Percentiles rank a stretch among this genome's conserved stretches.
Conservation (phyloP, 2,113 vertebrate genomes). For the Prunella fulvescens region DNA sequence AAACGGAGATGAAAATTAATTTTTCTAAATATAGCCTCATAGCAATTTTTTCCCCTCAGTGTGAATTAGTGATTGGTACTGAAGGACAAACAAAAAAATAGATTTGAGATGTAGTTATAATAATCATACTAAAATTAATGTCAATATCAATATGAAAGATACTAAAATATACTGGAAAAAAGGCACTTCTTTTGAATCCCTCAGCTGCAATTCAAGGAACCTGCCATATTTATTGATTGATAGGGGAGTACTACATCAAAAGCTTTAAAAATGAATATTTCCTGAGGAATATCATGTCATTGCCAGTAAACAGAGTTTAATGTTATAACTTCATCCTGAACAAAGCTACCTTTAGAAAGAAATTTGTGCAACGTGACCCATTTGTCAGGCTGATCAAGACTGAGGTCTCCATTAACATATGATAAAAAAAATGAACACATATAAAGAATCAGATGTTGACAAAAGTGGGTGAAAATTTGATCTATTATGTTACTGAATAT, state of each 20-base stretch:
- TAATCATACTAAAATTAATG: neutral
- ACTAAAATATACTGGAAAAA: neutral
- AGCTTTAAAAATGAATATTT: neutral
- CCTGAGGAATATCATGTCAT: neutral
- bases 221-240: neutral
- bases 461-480: neutral
- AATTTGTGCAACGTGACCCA: neutral
- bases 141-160: neutral
- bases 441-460: neutral
- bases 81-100: neutral
- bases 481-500: neutral
- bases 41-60: neutral
- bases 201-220: neutral
- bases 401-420: neutral
- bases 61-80: neutral
- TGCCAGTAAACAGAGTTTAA: neutral
- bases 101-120: neutral
- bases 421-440: neutral
- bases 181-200: neutral
- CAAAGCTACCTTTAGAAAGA: neutral
- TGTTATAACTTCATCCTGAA: neutral
- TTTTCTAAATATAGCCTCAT: neutral
- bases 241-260: neutral
- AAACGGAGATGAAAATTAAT: neutral
- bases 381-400: neutral